Evolutionary conservation across 2,113 vertebrate species (phyloP), one percentile per base, ranked within the genome.

Genomic region (Isichthys henryi): DNA sequence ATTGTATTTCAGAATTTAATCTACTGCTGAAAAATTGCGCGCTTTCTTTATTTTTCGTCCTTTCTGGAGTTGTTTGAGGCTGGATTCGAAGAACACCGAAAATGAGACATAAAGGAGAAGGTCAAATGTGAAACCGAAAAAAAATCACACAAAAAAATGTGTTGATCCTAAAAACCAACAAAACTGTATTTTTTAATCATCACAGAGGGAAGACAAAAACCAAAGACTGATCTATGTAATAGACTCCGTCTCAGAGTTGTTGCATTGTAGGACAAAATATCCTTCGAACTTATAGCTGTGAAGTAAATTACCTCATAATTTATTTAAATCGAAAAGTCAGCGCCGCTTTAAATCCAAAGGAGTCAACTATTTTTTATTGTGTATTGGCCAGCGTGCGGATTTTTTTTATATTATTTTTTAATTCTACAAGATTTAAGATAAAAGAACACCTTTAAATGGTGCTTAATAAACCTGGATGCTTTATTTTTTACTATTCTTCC

Each of bases 221-320:
- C 95, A 96, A 96, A 96, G 95, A 95, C 95, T 92, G 90, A 84
- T 88, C 46, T 91, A 91, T 91, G 91, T 53, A 90, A 92, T 90
- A 92, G 84, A 90, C 66, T 87, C 48, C 53, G 92, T 86, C 86
- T 90, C 88, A 89, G 46, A 92, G 62, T 90, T 92, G 83, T 80
- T 90, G 91, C 91, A 92, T 93, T 94, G 88, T 84, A 88, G 82
- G 87, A 84, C 80, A 70, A 85, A 87, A 92, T 86, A 85, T 91
- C 89, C 87, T 88, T 86, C 83, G 45, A 87, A 87, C 91, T 88
- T 91, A 88, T 62, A 92, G 89, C 80, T 86, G 90, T 93, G 91
- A 94, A 94, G 90, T 93, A 85, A 95, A 94, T 95, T 94, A 96
- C 95, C 95, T 96, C 95, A 93, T 93, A 90, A 92, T 94, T 94